Base-by-base conservation (phyloP, 2,797 vertebrate genomes). In the Taenioides sp. region DNA sequence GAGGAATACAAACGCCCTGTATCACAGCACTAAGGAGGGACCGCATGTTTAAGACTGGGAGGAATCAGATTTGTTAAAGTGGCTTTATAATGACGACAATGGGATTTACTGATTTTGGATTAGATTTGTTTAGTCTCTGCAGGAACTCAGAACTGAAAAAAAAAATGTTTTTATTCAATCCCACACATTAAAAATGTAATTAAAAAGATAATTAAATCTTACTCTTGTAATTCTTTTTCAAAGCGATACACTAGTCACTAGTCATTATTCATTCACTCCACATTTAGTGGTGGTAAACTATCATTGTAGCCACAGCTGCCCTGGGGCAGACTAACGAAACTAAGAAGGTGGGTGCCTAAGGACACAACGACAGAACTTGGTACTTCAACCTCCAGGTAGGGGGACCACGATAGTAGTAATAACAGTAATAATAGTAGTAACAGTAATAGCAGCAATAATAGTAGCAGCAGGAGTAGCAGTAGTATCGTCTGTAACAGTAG, bases 1-100 rank as follows among this genome's bases (percentile, higher is more conserved):
- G 65, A 43, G n/a, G 16, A 40, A 49, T 78, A 75, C 50, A 62
- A 5, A 60, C 17, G 1, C 28, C 18, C 31, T n/a, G 60, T 2
- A 62, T 62, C 60, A 61, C 17, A 1, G 11, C 14, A 11, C 6
- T 6, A 18, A 59, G 7, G 16, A 28, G 16, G 6, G 5, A 7
- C 2, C 25, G 7, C 3, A 27, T 16, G 14, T 3, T 28, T 17
- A 28, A 28, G 25, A 25, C 14, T 14, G 23, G 5, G 23, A 59
- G 25, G 25, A 22, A 55, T 22, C 14, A 18, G 5, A 59, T 59
- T 28, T 16, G 25, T 59, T 25, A 59, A 59, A 25, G 57, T 60
- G 25, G 27, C 16, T 31, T 60, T 60, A 27, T 60, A 31, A 28
- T 60, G 22, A 60, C 31, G 7, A 28, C 6, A 16, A 16, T 16